phyloP scores from a whole-genome alignment of 2,113 vertebrate genomes.

The Phrynosoma blainvillii region DNA sequence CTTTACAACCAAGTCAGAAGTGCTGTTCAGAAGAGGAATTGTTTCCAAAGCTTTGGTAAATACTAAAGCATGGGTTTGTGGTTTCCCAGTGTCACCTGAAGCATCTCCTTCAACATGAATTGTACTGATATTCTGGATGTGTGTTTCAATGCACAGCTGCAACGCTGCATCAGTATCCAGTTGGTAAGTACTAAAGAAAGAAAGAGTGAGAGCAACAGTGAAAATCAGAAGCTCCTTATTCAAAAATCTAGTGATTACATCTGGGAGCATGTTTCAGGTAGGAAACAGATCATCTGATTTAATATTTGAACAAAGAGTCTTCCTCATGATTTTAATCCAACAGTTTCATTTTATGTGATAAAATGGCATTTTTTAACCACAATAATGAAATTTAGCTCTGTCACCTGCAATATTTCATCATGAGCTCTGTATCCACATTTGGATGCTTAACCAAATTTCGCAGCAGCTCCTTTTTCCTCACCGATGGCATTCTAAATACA shows the following conservation, averaged over 20 bases:
- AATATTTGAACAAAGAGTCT: neutral
- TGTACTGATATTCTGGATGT: constrained; percentile 76
- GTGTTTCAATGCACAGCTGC: constrained; percentile 89
- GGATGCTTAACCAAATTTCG: constrained; percentile 85
- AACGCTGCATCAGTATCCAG: constrained; percentile 86
- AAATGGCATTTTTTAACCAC: neutral
- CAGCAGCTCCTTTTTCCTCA: constrained; percentile 88
- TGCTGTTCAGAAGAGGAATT: constrained; percentile 85
- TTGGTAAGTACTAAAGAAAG: constrained; percentile 81
- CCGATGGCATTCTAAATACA: constrained; percentile 86
- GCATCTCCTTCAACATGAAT: constrained; percentile 63
- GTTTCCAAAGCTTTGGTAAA: constrained; percentile 83
- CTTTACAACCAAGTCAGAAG: constrained; percentile 79
- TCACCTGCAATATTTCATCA: constrained; percentile 93
- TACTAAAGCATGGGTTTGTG: constrained; percentile 60
- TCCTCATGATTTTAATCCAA: neutral
- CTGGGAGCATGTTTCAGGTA: neutral
- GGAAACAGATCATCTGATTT: neutral
- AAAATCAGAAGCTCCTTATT: neutral
- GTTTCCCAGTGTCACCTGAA: constrained; percentile 2
- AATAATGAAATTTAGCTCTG: neutral
- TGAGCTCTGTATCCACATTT: constrained; percentile 82
- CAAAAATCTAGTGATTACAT: neutral
- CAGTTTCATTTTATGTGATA: rapidly evolving
- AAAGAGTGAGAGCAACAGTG: neutral